Evolutionary conservation across 2,113 vertebrate genomes (phyloP), one percentile per base, ranked within the genome.

Genomic region (Garra rufa): DNA sequence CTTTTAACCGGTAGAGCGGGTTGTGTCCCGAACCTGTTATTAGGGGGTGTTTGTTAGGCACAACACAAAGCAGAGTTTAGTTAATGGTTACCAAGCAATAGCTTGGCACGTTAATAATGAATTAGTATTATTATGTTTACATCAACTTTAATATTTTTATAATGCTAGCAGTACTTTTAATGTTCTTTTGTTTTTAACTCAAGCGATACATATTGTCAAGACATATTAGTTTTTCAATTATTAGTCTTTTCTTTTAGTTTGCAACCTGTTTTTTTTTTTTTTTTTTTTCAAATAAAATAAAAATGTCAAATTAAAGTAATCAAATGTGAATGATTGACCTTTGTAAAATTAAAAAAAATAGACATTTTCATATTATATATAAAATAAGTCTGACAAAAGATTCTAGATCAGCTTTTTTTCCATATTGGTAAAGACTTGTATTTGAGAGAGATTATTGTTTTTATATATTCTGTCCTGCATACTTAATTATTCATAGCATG

Each of bases 31-130:
- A 77, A 77, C 75, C 28, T 77, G 28, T 59, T 57, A 57, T 77
- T 41, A n/a, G 24, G 48, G 17, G 28, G 28, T 34, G 75, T 57
- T 57, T 50, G 71, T 75, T 77, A 38, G 50, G 50, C 15, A 21
- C 30, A 21, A 30, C 74, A 76, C 71, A 50, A 75, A 75, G 17
- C 6, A 48, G 9, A 75, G 73, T 50, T 76, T 57, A 77, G 75
- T 38, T 57, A 57, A 28, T 19, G 24, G 46, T 52, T 76, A 26
- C 46, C 46, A 76, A 30, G 7, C 43, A 74, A 34, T 34, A 21
- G 9, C 17, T 10, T 69, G 30, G 65, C 19, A 2, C n/a, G 24
- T 71, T 43, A 24, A 44, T 71, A 24, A 71, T 38, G 44, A 6
- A 15, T 13, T 14, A n/a, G n/a, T n/a, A n/a, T n/a, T n/a, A n/a